These are phyloP conservation scores for Tyrannus savana DNA, from an alignment of 2,113 vertebrate species.

Conservation along the genomic window DNA sequence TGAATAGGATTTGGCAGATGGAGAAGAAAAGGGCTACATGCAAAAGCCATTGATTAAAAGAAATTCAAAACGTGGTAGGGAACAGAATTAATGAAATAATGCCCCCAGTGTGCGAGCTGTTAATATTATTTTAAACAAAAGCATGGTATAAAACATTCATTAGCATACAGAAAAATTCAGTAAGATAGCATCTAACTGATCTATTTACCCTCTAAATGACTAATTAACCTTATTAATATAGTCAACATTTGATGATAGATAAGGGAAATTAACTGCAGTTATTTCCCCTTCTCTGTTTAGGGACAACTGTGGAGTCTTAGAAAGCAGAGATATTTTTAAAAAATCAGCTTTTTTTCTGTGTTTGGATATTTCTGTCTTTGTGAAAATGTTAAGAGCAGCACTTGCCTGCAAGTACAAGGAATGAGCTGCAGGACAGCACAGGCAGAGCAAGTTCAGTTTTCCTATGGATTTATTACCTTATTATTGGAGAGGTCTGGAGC, in stretches of 20 bases:
- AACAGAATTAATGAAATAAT: not conserved
- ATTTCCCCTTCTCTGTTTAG: not conserved
- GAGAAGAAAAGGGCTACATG: not conserved
- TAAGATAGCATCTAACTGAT: slow-evolving; percentile 4
- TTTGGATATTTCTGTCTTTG: not conserved
- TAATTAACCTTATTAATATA: slow-evolving; percentile 1
- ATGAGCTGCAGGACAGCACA: not conserved
- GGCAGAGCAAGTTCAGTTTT: not conserved
- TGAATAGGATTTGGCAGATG: not conserved
- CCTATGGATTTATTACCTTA: not conserved
- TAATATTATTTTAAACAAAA: not conserved
- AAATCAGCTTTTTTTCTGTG: not conserved
- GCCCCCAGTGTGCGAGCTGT: not conserved
- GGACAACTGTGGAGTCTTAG: not conserved
- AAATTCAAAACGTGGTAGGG: not conserved
- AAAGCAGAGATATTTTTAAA: not conserved
- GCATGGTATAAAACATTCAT: not conserved
- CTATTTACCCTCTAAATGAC: not conserved
- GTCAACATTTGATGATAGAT: not conserved
- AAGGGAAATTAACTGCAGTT: not conserved
- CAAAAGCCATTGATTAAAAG: not conserved
- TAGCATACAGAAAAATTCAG: not conserved
- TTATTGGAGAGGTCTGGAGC: not conserved
- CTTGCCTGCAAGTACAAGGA: not conserved
- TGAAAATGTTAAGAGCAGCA: not conserved